phyloP scores from a whole-genome alignment of 2,888 invertebrate species.

The Hipparchia sbordonii region DNA sequence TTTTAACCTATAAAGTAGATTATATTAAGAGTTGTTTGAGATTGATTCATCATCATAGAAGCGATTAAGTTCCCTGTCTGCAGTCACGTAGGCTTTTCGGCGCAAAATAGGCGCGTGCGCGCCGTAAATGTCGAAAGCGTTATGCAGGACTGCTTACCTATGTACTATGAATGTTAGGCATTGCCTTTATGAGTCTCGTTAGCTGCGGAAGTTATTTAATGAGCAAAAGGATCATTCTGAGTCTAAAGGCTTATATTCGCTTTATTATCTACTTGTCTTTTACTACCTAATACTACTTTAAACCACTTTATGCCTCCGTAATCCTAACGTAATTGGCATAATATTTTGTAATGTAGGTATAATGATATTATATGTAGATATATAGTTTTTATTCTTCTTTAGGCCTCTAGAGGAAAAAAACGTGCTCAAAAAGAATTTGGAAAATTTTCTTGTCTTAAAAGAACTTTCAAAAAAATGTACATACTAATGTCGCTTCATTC shows the following conservation, averaged over 20 bases:
- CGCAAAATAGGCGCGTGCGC: constrained; percentile 61
- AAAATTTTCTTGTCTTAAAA: no score
- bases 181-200: background rate
- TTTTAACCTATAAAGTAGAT: constrained; percentile 34
- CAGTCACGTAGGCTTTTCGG: constrained; percentile 69
- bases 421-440: no score
- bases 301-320: no score
- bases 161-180: constrained; percentile 27
- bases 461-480: no score
- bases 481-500: no score
- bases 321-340: no score
- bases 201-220: background rate
- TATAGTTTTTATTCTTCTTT: no score
- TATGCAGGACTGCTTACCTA: constrained; percentile 48
- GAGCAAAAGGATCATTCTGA: background rate
- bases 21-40: constrained; percentile 46
- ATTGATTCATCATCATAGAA: constrained; percentile 49
- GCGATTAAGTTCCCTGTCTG: constrained; percentile 58
- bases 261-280: background rate
- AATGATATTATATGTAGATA: no score
- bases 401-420: no score
- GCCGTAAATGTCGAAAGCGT: constrained; percentile 48
- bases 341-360: no score
- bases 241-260: background rate
- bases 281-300: no score